Evolutionary conservation across 1,140 invertebrate genomes (phyloP).

Genomic region (Leptinotarsa undecemlineata): DNA sequence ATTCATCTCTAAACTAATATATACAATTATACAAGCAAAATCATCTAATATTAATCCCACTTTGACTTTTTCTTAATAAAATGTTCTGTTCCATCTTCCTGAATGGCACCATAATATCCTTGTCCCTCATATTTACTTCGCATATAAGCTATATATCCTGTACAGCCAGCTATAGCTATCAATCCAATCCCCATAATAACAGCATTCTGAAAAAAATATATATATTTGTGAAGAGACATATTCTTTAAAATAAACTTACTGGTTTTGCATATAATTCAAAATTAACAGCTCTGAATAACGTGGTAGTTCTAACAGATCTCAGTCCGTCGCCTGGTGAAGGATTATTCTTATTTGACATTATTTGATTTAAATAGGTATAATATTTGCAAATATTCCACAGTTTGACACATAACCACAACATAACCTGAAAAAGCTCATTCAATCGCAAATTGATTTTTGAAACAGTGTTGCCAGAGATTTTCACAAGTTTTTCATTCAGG

Average conservation of each 20-base stretch:
- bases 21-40: too few relatives aligned
- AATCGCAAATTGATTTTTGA: too few relatives aligned
- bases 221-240: not conserved
- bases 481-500: too few relatives aligned
- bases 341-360: conserved; percentile 33
- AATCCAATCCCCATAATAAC: conserved; percentile 77
- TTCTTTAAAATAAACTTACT: conserved; percentile 61
- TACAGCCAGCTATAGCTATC: conserved; percentile 63
- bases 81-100: conserved; percentile 71
- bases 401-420: conserved; percentile 22
- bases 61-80: conserved; percentile 78
- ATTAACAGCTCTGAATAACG: conserved; percentile 75
- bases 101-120: conserved; percentile 77
- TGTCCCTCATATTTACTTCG: conserved; percentile 72
- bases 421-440: conserved; percentile 8
- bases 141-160: conserved; percentile 80
- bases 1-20: too few relatives aligned
- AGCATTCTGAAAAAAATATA: conserved; percentile 72
- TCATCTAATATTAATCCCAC: conserved; percentile 61
- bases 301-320: conserved; percentile 69
- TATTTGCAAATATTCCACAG: conserved; percentile 13
- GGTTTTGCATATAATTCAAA: conserved; percentile 83
- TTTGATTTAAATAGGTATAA: conserved; percentile 10
- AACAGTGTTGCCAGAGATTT: too few relatives aligned
- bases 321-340: conserved; percentile 73